phyloP scores from a whole-genome alignment of 2,113 vertebrate genomes.

The Prunella himalayana region DNA sequence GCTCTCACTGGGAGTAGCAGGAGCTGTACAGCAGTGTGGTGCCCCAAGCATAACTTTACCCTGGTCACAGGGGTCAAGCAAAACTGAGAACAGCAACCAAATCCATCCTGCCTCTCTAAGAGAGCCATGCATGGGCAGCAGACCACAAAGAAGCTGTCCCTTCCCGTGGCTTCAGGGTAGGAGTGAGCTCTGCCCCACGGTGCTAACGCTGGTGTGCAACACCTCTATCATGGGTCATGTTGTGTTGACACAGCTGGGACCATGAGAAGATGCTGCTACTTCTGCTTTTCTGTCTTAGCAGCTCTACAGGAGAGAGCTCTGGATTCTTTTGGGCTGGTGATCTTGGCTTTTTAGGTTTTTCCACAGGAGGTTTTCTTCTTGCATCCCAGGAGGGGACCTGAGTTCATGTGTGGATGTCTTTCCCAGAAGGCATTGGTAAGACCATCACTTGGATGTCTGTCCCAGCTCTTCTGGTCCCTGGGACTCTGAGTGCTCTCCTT shows the following conservation, averaged over 20 bases:
- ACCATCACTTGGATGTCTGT: background rate
- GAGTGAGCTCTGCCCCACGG: background rate
- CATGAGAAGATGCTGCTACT: background rate
- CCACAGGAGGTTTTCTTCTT: background rate
- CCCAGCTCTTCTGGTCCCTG: background rate
- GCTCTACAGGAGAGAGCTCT: background rate
- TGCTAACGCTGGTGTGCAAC: background rate
- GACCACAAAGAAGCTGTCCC: background rate
- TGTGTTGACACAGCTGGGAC: background rate
- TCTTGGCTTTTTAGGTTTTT: background rate
- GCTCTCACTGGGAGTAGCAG: background rate
- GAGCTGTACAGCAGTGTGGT: background rate
- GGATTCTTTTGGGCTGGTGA: background rate
- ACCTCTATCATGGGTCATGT: rapidly evolving
- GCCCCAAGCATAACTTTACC: background rate
- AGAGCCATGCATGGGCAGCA: background rate
- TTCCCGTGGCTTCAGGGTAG: background rate
- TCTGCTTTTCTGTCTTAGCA: background rate
- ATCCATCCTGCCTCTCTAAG: background rate
- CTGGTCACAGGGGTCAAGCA: background rate
- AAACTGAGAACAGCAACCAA: background rate
- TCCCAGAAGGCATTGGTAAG: background rate
- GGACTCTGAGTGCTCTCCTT: background rate
- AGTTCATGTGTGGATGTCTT: background rate
- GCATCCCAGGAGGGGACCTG: background rate